Percentiles rank a stretch among this genome's conserved stretches.
Evolutionary conservation across 2,888 invertebrate genomes (phyloP).

Genomic region (Meteorus cinctellus): DNA sequence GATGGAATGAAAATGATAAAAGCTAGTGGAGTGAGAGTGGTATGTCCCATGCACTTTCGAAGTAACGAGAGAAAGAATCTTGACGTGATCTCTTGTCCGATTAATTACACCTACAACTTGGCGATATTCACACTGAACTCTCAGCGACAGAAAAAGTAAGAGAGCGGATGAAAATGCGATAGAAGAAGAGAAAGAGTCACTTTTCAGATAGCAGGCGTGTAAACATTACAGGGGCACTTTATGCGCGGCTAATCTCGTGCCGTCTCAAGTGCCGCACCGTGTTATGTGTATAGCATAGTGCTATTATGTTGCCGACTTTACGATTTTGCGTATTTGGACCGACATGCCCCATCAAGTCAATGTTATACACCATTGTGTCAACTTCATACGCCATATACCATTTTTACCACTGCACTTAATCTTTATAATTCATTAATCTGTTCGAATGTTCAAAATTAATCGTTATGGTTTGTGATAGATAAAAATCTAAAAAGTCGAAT

Average conservation of each 20-base stretch:
- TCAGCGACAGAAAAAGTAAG: constrained; percentile 19
- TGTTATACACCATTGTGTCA: not conserved
- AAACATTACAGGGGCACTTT: constrained; percentile 61
- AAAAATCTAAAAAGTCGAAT: not conserved
- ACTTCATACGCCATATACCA: not conserved
- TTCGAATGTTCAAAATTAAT: not conserved
- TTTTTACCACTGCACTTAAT: not conserved
- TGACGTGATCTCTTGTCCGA: constrained; percentile 47
- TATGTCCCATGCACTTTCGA: constrained; percentile 13
- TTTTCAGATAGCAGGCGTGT: constrained; percentile 55
- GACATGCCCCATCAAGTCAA: constrained; percentile 42
- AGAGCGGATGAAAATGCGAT: not conserved
- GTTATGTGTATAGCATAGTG: constrained; percentile 49
- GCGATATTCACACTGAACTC: constrained; percentile 18
- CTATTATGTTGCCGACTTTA: constrained; percentile 68
- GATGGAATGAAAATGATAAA: not conserved
- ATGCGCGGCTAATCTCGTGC: constrained; percentile 66
- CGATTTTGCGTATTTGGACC: constrained; percentile 68
- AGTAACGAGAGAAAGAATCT: constrained; percentile 44
- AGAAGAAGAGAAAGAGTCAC: constrained; percentile 46
- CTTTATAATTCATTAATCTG: not conserved
- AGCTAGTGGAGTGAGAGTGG: constrained; percentile 8
- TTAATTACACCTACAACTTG: constrained; percentile 49
- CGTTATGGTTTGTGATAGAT: not conserved
- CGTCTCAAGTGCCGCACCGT: constrained; percentile 60